Evolutionary conservation across 2,113 vertebrate genomes (phyloP), one percentile per base, ranked within the genome.

Genomic region (Macroglossus sobrinus): DNA sequence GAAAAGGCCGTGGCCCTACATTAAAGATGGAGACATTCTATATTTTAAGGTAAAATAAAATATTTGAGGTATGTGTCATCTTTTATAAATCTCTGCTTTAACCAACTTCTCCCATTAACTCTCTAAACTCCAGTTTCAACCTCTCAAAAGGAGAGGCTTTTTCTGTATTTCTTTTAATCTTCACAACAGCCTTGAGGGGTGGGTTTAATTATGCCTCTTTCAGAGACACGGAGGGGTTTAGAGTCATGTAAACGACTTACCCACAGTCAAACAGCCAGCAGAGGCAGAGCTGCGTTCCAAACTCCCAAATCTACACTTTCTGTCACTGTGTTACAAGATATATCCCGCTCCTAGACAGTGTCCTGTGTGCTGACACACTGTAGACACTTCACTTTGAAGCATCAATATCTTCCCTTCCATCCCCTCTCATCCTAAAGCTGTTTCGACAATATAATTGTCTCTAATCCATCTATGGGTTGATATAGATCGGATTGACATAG

Each of bases 71-170:
- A 2, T 5, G 5, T 21, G 5, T 6, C 68, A 35, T 40, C 35
- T 59, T 74, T 89, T 55, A 26, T 33, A 43, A 90, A n/a, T 79
- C 53, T 78, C 69, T 84, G 33, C 38, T 85, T 80, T 53, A 80
- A 91, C 16, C 40, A 38, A 18, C n/a, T 45, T 76, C 43, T 86
- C 30, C 26, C 69, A 40, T 68, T 59, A 89, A 76, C 5, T 45
- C 45, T 71, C 15, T 38, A 38, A 79, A 94, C 61, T 81, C 24
- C 72, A 82, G 40, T 38, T 40, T n/a, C 55, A 30, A 1, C 33
- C 21, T 61, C 53, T 89, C 68, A 92, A 75, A 75, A 47, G 50
- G 18, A 61, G 40, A 43, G 33, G n/a, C 4, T 33, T 66, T 66
- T 79, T 13, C 21, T 5, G 14, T n/a, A 55, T 16, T 89, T 68